Base-by-base conservation (phyloP, 2,113 vertebrate species). In the Orcinus orca region DNA sequence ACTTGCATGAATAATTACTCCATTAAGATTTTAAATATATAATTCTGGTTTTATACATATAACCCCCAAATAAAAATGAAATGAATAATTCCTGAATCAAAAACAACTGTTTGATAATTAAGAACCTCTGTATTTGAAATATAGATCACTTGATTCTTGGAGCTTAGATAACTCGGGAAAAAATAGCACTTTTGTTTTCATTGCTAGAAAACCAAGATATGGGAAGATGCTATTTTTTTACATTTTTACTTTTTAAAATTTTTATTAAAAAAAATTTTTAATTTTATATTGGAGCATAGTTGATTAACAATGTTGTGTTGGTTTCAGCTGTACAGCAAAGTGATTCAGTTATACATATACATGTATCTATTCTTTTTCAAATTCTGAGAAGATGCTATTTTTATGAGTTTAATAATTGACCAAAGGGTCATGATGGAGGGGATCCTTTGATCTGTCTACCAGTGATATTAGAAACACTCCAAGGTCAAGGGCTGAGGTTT, bases 51-150 rank as follows among this genome's bases (percentile, higher is more conserved):
- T 67, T 87, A 81, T 44, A 60, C 9, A 70, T 88, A 71, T 50
- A 96, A 80, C 8, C 12, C 36, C 67, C 76, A 50, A 53, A 92
- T 79, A 83, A 41, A 21, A 91, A 47, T 81, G 14, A 68, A 97
- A 90, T 86, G 53, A 79, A 82, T 65, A 83, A 88, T 38, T 96
- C 36, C n/a, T 93, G n/a, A 74, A 94, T 88, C 93, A 81, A 77
- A 89, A 94, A 83, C 71, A 93, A 71, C 44, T 36, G 33, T 76
- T 80, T 87, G 55, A 63, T 91, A 86, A 77, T 82, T 74, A 85
- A 85, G 73, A 94, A 25, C 6, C n/a, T 94, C 21, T 88, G 8
- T 86, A 88, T 88, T 95, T 13, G 74, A 95, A 95, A 86, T 76
- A 58, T n/a, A 93, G 80, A 93, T 70, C 33, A 83, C 36, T 84